Percentiles rank a stretch among this genome's conserved stretches.
Conservation (phyloP, 2,888 invertebrate species). For the Torymus aiolomorphi region DNA sequence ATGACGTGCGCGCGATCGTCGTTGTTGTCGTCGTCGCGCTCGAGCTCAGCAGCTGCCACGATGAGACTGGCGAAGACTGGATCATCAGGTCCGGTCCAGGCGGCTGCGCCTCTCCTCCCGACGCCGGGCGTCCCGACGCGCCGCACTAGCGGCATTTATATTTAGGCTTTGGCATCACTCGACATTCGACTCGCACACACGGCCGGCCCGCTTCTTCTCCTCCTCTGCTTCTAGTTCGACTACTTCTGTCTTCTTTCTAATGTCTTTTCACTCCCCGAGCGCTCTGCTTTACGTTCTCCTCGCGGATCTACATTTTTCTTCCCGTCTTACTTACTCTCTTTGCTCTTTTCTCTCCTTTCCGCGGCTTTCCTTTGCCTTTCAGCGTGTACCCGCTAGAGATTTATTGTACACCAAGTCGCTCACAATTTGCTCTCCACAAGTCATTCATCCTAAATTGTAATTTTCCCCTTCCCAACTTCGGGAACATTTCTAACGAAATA, state of each 20-base stretch:
- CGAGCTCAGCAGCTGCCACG: constrained; percentile 61
- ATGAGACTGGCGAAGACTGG: constrained; percentile 72
- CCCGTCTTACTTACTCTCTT: constrained; percentile 14
- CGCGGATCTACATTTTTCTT: neutral
- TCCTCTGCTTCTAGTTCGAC: neutral
- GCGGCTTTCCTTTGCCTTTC: neutral
- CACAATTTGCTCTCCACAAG: neutral
- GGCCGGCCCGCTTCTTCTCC: constrained; percentile 30
- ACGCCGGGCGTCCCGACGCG: constrained; percentile 69
- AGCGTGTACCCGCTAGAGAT: too few relatives aligned
- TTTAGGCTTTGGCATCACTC: constrained; percentile 76
- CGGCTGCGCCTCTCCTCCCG: constrained; percentile 61
- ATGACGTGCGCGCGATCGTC: neutral
- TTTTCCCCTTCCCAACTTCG: constrained; percentile 12
- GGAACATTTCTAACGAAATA: neutral
- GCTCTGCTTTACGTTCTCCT: too few relatives aligned
- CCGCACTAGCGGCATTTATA: constrained; percentile 70
- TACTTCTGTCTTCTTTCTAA: constrained; percentile 27
- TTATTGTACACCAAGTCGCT: too few relatives aligned
- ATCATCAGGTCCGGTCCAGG: constrained; percentile 73
- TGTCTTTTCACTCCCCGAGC: constrained; percentile 25
- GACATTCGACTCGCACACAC: constrained; percentile 67
- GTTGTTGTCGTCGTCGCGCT: constrained; percentile 14
- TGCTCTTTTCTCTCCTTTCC: neutral
- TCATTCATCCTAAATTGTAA: constrained; percentile 36